Evolutionary conservation across 2,113 vertebrate genomes (phyloP).

Genomic region (Polypterus bichir): DNA sequence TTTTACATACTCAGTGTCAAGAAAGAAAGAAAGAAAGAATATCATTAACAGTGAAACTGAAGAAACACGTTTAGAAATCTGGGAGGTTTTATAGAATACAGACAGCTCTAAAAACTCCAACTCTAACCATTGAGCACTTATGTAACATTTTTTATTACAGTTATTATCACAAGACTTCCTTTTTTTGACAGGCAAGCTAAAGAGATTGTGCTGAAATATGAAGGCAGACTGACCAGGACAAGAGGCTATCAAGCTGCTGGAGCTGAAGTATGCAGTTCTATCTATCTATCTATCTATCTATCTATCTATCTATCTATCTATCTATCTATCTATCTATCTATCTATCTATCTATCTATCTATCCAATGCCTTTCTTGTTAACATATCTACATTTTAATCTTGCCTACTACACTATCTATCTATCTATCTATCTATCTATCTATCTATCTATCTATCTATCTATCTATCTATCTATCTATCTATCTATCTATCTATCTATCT

Average conservation of each 20-base stretch:
- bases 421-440: too few species aligned
- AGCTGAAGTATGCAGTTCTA: slow-evolving; percentile 60
- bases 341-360: neutral
- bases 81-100: too few species aligned
- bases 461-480: neutral
- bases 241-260: slow-evolving; percentile 92
- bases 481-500: slow-evolving; percentile 1
- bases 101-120: too few species aligned
- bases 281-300: too few species aligned
- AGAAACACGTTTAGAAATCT: too few species aligned
- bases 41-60: too few species aligned
- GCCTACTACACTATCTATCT: too few species aligned
- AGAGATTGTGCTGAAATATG: slow-evolving; percentile 83
- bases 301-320: neutral
- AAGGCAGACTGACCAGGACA: slow-evolving; percentile 85
- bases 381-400: too few species aligned
- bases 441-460: slow-evolving; percentile 1
- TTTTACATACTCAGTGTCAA: too few species aligned
- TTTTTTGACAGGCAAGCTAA: slow-evolving; percentile 68
- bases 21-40: too few species aligned
- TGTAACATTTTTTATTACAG: neutral
- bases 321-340: neutral
- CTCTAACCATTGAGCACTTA: too few species aligned
- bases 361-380: too few species aligned
- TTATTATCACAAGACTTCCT: fast-evolving